A percentile compares a stretch with the other conserved stretches of the same genome.
Evolutionary conservation across 2,113 vertebrate species (phyloP).

Genomic region (Xyliphius kryptos): DNA sequence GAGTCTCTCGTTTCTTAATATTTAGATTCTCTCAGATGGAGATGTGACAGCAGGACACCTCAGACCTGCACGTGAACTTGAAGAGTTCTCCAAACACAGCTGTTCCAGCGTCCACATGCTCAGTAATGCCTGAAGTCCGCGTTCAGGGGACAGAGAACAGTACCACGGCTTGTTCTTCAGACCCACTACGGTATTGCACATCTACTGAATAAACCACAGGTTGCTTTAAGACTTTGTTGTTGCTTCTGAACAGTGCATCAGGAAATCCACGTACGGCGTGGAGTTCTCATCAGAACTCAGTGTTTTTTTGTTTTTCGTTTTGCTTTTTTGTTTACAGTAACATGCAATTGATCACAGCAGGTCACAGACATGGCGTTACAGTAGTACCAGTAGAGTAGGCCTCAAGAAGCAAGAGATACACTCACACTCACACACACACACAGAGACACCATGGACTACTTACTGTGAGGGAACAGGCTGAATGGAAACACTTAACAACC

Average conservation of each 20-base stretch:
- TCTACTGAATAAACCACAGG: conserved; percentile 61
- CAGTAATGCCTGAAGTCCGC: conserved; percentile 16
- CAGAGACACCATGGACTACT: conserved; percentile 57
- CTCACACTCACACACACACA: conserved; percentile 43
- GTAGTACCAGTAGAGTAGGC: conserved; percentile 60
- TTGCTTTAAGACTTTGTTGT: conserved; percentile 44
- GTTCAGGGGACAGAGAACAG: conserved; percentile 14
- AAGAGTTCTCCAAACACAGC: conserved; percentile 46
- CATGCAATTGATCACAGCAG: conserved; percentile 68
- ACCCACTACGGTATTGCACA: conserved; percentile 65
- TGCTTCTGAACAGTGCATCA: conserved; percentile 38
- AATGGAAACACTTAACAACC: conserved; percentile 39
- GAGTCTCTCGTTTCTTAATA: conserved; percentile 35
- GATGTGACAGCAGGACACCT: conserved; percentile 33
- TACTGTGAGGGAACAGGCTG: conserved; percentile 47
- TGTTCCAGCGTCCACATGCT: conserved; percentile 32
- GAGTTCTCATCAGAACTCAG: conserved; percentile 49
- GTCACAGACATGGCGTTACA: conserved; percentile 63
- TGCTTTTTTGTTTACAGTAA: conserved; percentile 49
- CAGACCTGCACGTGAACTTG: conserved; percentile 34
- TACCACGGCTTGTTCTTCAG: conserved; percentile 23
- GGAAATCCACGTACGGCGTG: conserved; percentile 65
- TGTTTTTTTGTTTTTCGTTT: conserved; percentile 56
- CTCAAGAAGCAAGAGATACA: conserved; percentile 42
- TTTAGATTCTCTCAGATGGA: conserved; percentile 33